These are phyloP conservation scores for Wasmannia auropunctata DNA, from an alignment of 1,140 invertebrate genomes.

Conservation along the genomic window DNA sequence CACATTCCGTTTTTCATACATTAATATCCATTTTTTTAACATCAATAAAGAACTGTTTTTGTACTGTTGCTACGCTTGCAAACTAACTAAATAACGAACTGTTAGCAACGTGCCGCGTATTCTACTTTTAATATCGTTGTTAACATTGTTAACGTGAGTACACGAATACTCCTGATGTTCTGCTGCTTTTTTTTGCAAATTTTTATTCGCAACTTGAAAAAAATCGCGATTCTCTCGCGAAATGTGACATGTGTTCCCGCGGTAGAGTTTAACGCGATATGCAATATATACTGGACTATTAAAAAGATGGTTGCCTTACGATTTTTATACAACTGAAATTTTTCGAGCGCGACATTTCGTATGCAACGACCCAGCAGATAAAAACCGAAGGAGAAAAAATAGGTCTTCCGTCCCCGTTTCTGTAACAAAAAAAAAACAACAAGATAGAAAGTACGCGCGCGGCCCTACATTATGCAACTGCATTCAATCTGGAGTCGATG, in stretches of 20 bases:
- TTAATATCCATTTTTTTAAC: neutral
- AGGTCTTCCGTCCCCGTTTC: neutral
- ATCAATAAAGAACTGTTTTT: neutral
- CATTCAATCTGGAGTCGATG: constrained; percentile 5
- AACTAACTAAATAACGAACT: neutral
- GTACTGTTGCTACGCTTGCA: neutral
- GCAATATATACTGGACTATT: neutral
- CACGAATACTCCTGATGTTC: neutral
- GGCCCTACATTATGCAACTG: neutral
- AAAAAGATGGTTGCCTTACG: neutral
- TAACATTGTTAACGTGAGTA: neutral
- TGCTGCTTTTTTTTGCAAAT: neutral
- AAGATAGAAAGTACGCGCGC: neutral
- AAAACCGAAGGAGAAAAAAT: neutral
- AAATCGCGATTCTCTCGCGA: neutral
- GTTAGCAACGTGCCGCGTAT: neutral
- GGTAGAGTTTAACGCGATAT: neutral
- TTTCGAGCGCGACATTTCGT: neutral
- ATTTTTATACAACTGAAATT: neutral
- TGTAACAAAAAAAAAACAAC: neutral
- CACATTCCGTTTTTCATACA: neutral
- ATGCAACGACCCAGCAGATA: neutral
- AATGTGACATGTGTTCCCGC: neutral
- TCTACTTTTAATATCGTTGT: neutral
- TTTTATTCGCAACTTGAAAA: neutral